These are phyloP conservation scores for Anniella stebbinsi DNA, from an alignment of 2,797 vertebrate genomes.

Conservation along the genomic window DNA sequence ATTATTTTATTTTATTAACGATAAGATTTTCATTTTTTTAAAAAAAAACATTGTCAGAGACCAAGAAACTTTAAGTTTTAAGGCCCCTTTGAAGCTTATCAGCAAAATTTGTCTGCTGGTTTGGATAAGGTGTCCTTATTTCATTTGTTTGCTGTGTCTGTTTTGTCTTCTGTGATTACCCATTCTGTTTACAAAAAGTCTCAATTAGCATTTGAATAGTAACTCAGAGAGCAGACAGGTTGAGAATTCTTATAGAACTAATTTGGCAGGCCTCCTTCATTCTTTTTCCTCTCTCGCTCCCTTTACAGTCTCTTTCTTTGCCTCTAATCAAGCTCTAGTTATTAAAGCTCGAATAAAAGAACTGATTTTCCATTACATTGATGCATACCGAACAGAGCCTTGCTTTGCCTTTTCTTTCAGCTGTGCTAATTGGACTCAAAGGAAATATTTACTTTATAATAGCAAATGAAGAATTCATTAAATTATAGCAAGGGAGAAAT, in stretches of 20 bases:
- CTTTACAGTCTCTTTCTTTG: conserved; percentile 73
- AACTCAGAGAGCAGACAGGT: conserved; percentile 82
- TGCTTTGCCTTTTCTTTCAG: conserved; percentile 82
- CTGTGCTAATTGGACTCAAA: conserved; percentile 86
- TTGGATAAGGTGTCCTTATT: conserved; percentile 80
- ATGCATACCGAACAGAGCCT: conserved; percentile 79
- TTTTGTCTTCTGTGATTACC: conserved; percentile 84
- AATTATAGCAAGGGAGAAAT: conserved; percentile 72
- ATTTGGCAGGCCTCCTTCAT: conserved; percentile 80
- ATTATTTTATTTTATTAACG: conserved; percentile 82
- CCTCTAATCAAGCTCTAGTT: conserved; percentile 83
- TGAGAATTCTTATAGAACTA: conserved; percentile 86
- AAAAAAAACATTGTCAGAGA: conserved; percentile 59
- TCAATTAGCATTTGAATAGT: conserved; percentile 87
- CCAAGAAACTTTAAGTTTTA: conserved; percentile 69
- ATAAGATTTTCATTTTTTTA: conserved; percentile 62
- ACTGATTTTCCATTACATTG: conserved; percentile 84
- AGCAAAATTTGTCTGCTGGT: conserved; percentile 74
- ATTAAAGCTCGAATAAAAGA: conserved; percentile 84
- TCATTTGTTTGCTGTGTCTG: conserved; percentile 82
- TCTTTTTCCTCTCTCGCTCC: conserved; percentile 62
- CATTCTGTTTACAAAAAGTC: conserved; percentile 85
- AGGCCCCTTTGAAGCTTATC: conserved; percentile 77
- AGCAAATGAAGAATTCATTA: conserved; percentile 83
- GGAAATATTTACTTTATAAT: conserved; percentile 86